Percentiles rank a stretch among this genome's conserved stretches.
phyloP scores from a whole-genome alignment of 2,797 vertebrate species.

The Lepilemur septentrionalis region DNA sequence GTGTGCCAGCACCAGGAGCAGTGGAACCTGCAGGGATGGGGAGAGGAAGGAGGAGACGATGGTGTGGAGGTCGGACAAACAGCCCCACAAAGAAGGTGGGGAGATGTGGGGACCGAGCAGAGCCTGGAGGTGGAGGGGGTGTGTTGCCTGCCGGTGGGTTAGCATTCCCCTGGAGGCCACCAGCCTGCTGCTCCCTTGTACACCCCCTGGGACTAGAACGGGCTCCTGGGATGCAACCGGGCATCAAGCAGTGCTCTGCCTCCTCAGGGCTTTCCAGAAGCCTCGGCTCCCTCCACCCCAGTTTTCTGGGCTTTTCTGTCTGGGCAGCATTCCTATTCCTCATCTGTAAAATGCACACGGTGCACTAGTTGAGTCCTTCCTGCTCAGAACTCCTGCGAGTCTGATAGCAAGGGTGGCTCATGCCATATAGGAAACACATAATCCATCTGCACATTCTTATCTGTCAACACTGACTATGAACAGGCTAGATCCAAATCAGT shows the following conservation, averaged over 20 bases:
- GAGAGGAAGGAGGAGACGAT: neutral
- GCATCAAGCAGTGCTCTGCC: neutral
- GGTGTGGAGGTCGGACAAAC: neutral
- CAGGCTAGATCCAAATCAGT: neutral
- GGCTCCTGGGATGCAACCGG: neutral
- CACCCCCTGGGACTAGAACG: neutral
- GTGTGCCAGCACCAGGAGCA: slow-evolving; percentile 79
- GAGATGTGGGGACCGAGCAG: neutral
- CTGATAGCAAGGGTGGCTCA: accelerated
- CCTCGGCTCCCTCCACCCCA: neutral
- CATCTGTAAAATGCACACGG: neutral
- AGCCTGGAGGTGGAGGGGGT: neutral
- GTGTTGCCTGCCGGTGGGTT: neutral
- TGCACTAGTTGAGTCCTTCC: neutral
- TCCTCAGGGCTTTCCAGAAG: neutral
- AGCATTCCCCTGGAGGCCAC: neutral
- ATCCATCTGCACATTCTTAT: neutral
- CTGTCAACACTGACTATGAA: neutral
- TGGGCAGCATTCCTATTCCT: neutral
- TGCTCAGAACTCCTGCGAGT: neutral
- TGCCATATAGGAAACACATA: neutral
- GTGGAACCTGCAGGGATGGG: slow-evolving; percentile 71
- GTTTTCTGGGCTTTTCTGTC: no score
- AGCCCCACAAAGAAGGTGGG: neutral
- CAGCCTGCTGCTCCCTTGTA: neutral